phyloP scores from a whole-genome alignment of 2,888 invertebrate species.

The Ceriagrion tenellum region DNA sequence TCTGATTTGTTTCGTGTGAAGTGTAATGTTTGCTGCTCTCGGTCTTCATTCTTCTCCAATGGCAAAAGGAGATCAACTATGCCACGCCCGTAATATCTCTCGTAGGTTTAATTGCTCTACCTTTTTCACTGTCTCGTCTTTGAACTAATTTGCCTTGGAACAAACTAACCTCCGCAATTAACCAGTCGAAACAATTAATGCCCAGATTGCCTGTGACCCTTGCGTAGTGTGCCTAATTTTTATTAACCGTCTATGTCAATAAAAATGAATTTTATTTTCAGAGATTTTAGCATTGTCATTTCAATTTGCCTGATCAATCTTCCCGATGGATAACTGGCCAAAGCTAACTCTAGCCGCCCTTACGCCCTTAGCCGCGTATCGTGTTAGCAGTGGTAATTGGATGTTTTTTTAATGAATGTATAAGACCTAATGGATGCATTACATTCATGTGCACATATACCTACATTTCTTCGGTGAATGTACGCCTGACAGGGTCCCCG shows the following conservation, averaged over 20 bases:
- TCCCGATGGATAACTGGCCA: too few species aligned
- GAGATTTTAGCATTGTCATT: background rate
- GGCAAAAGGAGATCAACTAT: constrained; percentile 53
- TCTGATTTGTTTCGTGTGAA: background rate
- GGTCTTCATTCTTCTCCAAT: constrained; percentile 49
- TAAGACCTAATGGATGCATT: too few species aligned
- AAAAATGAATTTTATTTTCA: background rate
- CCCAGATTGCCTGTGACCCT: background rate
- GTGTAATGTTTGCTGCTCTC: constrained; percentile 43
- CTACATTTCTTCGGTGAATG: too few species aligned
- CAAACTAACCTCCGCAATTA: background rate
- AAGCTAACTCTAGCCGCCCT: too few species aligned
- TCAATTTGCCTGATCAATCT: background rate
- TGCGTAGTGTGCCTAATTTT: background rate
- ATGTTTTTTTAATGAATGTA: too few species aligned
- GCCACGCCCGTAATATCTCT: constrained; percentile 65
- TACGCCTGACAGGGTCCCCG: too few species aligned
- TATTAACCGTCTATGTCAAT: background rate
- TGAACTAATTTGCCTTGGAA: constrained; percentile 17
- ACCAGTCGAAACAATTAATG: background rate
- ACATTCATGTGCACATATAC: too few species aligned
- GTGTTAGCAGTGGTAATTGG: too few species aligned
- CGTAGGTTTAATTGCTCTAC: background rate
- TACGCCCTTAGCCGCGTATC: too few species aligned
- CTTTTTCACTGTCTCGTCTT: background rate